phyloP scores from a whole-genome alignment of 2,113 vertebrate genomes.

The Ifrita kowaldi region DNA sequence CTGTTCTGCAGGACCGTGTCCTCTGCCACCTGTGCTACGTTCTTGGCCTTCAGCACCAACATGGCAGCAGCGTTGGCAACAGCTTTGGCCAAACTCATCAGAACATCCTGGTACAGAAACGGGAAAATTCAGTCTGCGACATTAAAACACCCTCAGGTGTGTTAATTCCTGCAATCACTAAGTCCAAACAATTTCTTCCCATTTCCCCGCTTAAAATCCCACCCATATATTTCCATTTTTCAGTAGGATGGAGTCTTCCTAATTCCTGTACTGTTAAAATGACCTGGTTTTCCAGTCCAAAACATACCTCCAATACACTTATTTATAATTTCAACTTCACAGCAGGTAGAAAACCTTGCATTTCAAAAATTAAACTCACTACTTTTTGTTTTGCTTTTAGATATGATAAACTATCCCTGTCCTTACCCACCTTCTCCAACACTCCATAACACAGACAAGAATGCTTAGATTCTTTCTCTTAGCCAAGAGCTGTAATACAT shows the following conservation, averaged over 20 bases:
- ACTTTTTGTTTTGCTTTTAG: not conserved
- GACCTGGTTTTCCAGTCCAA: not conserved
- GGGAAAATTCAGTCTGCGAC: not conserved
- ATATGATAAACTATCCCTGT: not conserved
- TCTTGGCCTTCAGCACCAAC: constrained; percentile 97
- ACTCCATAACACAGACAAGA: not conserved
- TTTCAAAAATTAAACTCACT: not conserved
- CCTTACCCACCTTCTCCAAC: not conserved
- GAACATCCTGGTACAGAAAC: constrained; percentile 81
- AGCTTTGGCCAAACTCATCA: constrained; percentile 98
- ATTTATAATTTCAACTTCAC: not conserved
- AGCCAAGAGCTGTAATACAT: not conserved
- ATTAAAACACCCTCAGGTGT: not conserved
- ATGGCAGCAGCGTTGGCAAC: constrained; percentile 98
- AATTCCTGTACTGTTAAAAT: not conserved
- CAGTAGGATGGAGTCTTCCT: not conserved
- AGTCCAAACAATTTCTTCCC: not conserved
- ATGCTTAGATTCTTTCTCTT: not conserved
- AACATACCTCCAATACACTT: not conserved
- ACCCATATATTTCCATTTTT: not conserved
- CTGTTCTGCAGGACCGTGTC: constrained; percentile 93
- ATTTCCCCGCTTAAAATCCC: not conserved
- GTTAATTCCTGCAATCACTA: not conserved
- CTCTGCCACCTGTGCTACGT: constrained; percentile 94
- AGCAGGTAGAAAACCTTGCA: not conserved